These are phyloP conservation scores for Rhincodon typus DNA, from an alignment of 2,797 vertebrate genomes.

Conservation along the genomic window DNA sequence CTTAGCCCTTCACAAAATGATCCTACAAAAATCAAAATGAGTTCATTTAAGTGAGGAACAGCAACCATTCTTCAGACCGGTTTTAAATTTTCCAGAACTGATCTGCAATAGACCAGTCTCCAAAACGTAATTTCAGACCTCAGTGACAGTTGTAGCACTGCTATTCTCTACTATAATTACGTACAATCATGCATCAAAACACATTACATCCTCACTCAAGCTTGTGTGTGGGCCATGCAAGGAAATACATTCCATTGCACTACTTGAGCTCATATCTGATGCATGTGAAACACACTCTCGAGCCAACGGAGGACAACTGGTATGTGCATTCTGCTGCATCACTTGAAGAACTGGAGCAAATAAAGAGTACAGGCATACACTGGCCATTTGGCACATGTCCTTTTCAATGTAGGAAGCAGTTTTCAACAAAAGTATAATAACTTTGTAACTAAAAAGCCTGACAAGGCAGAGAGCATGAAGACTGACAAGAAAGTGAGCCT, in stretches of 20 bases:
- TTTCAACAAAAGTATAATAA: not conserved
- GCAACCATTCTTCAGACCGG: not conserved
- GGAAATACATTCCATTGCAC: not conserved
- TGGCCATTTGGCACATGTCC: not conserved
- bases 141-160: not conserved
- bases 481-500: conserved; percentile 2
- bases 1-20: conserved; percentile 31
- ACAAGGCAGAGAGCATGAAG: conserved; percentile 7
- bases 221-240: not conserved
- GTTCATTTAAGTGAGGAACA: conserved; percentile 11
- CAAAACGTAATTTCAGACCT: conserved; percentile 26
- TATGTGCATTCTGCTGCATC: not conserved
- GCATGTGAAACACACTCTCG: not conserved
- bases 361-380: not conserved
- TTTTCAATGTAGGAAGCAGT: not conserved
- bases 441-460: not conserved
- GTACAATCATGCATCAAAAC: conserved; percentile 15
- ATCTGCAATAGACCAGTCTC: not conserved
- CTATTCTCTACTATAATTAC: conserved; percentile 1
- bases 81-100: conserved; percentile 23
- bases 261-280: not conserved
- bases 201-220: not conserved
- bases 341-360: conserved; percentile 19
- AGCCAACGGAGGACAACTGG: conserved; percentile 6
- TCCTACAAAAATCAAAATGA: conserved; percentile 33